Evolutionary conservation across 1,140 invertebrate species (phyloP).

Genomic region (Cherax quadricarinatus): DNA sequence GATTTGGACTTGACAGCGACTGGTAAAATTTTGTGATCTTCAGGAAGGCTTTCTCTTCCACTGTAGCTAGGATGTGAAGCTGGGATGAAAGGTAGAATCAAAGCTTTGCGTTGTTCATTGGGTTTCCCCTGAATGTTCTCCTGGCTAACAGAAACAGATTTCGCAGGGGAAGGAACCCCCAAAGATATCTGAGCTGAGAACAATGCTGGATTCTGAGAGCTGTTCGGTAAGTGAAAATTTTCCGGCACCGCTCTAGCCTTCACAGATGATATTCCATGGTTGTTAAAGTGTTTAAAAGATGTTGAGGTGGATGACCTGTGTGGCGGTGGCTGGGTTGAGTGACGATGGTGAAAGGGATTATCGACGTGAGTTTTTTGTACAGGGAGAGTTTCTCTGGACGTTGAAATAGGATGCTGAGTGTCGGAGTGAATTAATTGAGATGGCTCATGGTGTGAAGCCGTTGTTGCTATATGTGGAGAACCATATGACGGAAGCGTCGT

Average conservation of each 20-base stretch:
- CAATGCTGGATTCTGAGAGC: no score
- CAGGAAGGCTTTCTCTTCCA: background rate
- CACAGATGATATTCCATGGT: background rate
- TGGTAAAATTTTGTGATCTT: background rate
- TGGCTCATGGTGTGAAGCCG: background rate
- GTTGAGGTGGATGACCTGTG: background rate
- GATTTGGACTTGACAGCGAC: constrained; percentile 40
- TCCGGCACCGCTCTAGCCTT: no score
- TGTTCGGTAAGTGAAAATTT: background rate
- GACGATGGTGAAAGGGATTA: background rate
- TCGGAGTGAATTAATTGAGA: background rate
- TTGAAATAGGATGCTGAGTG: background rate
- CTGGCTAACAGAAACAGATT: no score
- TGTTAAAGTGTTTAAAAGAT: background rate
- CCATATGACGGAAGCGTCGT: background rate
- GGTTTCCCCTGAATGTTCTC: no score
- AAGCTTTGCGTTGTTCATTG: no score
- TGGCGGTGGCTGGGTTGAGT: background rate
- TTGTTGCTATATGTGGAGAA: background rate
- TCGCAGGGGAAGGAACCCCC: no score
- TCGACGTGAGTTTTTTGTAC: background rate
- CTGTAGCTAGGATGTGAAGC: background rate
- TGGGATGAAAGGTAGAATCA: background rate
- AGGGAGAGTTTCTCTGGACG: background rate
- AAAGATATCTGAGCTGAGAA: no score